Base-by-base conservation (phyloP, 2,888 invertebrate genomes). In the Parasteatoda lunata region DNA sequence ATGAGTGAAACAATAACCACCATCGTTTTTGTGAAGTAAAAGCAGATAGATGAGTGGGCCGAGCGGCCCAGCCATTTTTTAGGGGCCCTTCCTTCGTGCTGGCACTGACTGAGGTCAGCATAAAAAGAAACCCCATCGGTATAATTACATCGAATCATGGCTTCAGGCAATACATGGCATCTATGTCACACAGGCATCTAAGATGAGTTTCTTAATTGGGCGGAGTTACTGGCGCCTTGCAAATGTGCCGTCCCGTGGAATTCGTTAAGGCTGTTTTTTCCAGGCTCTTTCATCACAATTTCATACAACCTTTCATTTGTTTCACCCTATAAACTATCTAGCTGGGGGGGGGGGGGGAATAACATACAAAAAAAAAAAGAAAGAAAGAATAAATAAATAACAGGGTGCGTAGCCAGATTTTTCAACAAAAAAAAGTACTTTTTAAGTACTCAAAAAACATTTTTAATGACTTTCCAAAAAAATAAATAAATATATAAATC, bases 61-160 rank as follows among this genome's bases (percentile, higher is more conserved):
- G 52, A 68, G 77, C 68, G 7, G 15, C 51, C 48, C 66, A 49
- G 7, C n/a, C 47, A 77, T 77, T 68, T 49, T 51, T 48, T 52
- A 8, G 47, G 77, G 52, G 77, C 77, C 77, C 66, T 52, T 45
- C 77, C 66, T 65, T 77, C 64, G 70, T 82, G 76, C 65, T 83
- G 83, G 77, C 83, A 83, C 70, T 72, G 71, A 65, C 64, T 77
- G 66, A 84, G 84, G 84, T 84, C 84, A 72, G 72, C 77, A 65
- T 77, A 51, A 15, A 73, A 59, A 47, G 73, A 73, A 45, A 45
- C 13, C 45, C 73, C n/a, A 15, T 48, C 8, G 45, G 15, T 15
- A 49, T 84, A 84, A 84, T 84, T 77, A 84, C 64, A 65, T 59
- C 52, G 70, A 11, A 48, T 59, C 64, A 77, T 51, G 9, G 59